Base-by-base conservation (phyloP, 2,113 vertebrate genomes). In the Nanger granti region DNA sequence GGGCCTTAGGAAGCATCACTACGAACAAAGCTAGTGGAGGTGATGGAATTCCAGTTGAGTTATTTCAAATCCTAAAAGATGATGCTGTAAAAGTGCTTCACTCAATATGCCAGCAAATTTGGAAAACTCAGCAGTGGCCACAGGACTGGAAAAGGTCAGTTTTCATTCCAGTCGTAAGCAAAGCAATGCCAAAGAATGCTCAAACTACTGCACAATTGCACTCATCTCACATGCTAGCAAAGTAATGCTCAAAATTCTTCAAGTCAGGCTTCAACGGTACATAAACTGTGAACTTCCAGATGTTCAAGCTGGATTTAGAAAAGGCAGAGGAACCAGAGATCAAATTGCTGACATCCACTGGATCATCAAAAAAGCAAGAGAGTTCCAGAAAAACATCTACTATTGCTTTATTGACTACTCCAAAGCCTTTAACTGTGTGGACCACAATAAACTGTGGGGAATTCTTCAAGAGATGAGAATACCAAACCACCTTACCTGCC, bases 361-460 rank as follows among this genome's bases (percentile, higher is more conserved):
- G 34, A 69, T 20, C 34, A n/a, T n/a, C 1, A 2, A n/a, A n/a
- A 69, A 69, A 69, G 17, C 17, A 69, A 69, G 64, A 69, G 64
- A 69, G 34, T 69, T 69, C 34, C 64, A 69, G 34, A 20, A 69
- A 69, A 69, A n/a, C 64, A 10, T 69, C 17, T 64, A 64, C 29
- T 31, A 34, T 31, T 34, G 62, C 13, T 20, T 69, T 69, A n/a
- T n/a, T 69, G 34, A 69, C 64, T 69, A 69, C 0, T 0, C 64
- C 34, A 69, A 69, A 69, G 18, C 8, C 34, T 69, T 69, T 69
- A 10, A 69, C 17, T 20, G 66, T n/a, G 34, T n/a, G 34, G 17
- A 69, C 20, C 66, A 69, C 66, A 69, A 69, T 69, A n/a, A 69
- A 69, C 17, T 69, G 17, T n/a, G 8, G 34, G 4, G n/a, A n/a